These are phyloP conservation scores for Nemotelus pantherinus DNA, from an alignment of 2,888 invertebrate genomes.

Conservation along the genomic window DNA sequence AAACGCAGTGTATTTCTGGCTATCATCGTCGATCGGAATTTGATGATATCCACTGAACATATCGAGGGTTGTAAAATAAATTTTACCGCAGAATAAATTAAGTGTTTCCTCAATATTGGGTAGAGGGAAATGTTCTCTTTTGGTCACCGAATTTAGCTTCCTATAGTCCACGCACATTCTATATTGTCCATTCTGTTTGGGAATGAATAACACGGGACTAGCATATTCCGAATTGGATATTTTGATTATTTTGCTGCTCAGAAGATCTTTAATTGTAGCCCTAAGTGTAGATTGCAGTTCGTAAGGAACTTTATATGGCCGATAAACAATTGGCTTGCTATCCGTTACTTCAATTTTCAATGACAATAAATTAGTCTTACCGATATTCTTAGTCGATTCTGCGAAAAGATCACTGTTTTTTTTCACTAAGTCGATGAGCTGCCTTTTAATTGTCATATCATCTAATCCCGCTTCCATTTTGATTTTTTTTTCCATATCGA, in stretches of 20 bases:
- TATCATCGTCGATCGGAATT: no score
- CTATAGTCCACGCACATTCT: not conserved
- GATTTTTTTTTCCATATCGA: no score
- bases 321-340: no score
- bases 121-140: conserved; percentile 9
- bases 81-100: not conserved
- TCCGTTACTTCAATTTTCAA: no score
- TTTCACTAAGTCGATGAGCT: no score
- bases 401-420: no score
- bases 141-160: conserved; percentile 2
- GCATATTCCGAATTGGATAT: conserved; percentile 13
- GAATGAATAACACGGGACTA: conserved; percentile 6
- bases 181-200: not conserved
- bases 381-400: no score
- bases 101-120: conserved; percentile 11
- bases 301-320: not conserved
- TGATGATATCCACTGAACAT: conserved; percentile 2
- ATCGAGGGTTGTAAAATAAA: not conserved
- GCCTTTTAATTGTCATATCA: no score
- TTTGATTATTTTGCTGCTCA: not conserved
- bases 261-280: not conserved
- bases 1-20: no score
- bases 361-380: no score
- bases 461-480: no score
- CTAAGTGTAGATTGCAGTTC: not conserved